Evolutionary conservation across 2,797 vertebrate genomes (phyloP).

Genomic region (Selene dorsalis): DNA sequence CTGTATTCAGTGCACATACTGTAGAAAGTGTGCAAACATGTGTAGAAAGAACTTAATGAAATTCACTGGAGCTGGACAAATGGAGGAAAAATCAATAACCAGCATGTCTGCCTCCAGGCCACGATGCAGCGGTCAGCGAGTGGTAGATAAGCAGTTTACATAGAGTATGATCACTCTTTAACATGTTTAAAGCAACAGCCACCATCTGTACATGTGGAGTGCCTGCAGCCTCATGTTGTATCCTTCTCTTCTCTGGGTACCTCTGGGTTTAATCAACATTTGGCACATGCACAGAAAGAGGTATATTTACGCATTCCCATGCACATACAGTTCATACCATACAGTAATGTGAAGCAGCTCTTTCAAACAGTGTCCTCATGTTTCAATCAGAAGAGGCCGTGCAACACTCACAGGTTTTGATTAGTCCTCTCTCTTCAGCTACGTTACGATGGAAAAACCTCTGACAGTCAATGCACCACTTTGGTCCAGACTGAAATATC

Average conservation of each 20-base stretch:
- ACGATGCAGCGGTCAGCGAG: background rate
- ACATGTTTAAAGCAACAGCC: background rate
- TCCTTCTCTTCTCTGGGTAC: background rate
- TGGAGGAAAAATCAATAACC: slow-evolving; percentile 3
- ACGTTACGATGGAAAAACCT: background rate
- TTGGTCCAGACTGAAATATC: background rate
- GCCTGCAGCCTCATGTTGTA: background rate
- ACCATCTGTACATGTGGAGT: background rate
- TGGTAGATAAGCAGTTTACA: background rate
- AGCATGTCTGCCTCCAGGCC: background rate
- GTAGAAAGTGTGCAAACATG: background rate
- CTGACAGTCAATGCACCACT: background rate
- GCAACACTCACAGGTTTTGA: slow-evolving; percentile 9
- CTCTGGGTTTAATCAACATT: slow-evolving; percentile 10
- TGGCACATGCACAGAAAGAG: slow-evolving; percentile 10
- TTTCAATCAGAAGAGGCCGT: slow-evolving; percentile 10
- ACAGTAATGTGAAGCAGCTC: background rate
- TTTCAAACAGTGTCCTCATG: background rate
- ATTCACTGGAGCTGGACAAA: background rate
- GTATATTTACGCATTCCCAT: background rate
- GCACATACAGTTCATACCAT: background rate
- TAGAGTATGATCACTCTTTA: background rate
- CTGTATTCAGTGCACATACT: background rate
- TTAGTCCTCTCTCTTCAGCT: background rate
- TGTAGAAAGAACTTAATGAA: slow-evolving; percentile 1